Evolutionary conservation across 2,888 invertebrate species (phyloP).

Genomic region (Oscheius sp.): DNA sequence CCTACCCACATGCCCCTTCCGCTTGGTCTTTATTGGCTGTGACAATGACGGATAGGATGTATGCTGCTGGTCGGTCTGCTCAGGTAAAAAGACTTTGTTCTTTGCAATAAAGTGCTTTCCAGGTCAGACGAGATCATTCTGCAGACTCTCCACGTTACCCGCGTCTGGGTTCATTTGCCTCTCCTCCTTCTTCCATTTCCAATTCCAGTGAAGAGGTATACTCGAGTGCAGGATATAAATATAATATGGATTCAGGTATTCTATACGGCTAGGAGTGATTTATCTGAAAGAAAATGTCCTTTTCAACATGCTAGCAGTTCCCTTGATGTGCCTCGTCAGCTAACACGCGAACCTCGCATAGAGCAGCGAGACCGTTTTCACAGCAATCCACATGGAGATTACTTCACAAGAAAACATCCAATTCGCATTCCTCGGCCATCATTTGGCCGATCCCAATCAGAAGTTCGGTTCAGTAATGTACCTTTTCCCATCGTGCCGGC

Average conservation of each 20-base stretch:
- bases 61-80: slow-evolving; percentile 40
- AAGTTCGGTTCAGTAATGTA: slow-evolving; percentile 22
- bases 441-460: slow-evolving; percentile 31
- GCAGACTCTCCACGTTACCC: slow-evolving; percentile 1
- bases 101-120: slow-evolving; percentile 1
- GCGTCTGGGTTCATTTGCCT: background rate
- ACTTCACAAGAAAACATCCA: slow-evolving; percentile 25
- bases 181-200: slow-evolving; percentile 17
- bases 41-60: slow-evolving; percentile 60
- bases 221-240: background rate
- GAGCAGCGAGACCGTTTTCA: slow-evolving; percentile 13
- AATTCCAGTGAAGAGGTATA: slow-evolving; percentile 28
- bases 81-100: no score
- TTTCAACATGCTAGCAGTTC: slow-evolving; percentile 18
- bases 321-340: slow-evolving; percentile 8
- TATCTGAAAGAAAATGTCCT: slow-evolving; percentile 6
- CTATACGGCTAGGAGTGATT: slow-evolving; percentile 14
- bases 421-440: slow-evolving; percentile 20
- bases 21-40: slow-evolving; percentile 66
- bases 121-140: slow-evolving; percentile 14
- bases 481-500: slow-evolving; percentile 8
- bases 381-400: slow-evolving; percentile 15
- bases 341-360: slow-evolving; percentile 13
- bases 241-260: slow-evolving; percentile 18
- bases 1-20: slow-evolving; percentile 66